Evolutionary conservation across 1,140 invertebrate species (phyloP), one percentile per base, ranked within the genome.

Genomic region (Zaprionus africanus): DNA sequence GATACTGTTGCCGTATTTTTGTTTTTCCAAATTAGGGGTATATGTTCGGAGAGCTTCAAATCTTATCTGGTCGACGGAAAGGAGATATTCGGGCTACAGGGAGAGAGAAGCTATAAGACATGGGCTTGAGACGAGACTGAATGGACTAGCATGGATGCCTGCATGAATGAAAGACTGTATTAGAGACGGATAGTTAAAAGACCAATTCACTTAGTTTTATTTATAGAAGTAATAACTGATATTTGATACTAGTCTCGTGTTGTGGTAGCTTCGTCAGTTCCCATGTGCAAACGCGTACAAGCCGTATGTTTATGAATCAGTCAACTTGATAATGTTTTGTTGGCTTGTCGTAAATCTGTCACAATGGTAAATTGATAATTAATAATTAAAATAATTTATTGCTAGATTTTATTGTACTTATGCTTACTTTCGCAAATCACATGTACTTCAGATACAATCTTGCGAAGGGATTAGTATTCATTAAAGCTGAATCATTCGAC

Each of bases 11-110:
- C 34, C 56, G 26, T 56, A 72, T 65, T 76, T 43, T 43, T 41
- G 38, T 53, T 72, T 72, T 58, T 13, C 38, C 62, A 65, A 77
- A 73, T 66, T 77, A 61, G n/a, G 41, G 38, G 49, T 57, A 65
- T 76, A 53, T 60, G 69, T 72, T 66, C 28, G 7, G 26, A 6
- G 28, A 26, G 68, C 26, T 46, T 28, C 67, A 76, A 76, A 77
- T 77, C 69, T 77, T 62, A 77, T 77, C 75, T 73, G 26, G 11
- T 31, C 26, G 56, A 58, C 49, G 58, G 59, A 12, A 54, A 24
- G n/a, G 19, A 60, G 60, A 63, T 64, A 38, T 70, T 75, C 11
- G 49, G 22, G 41, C 31, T 19, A 38, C 46, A 38, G 36, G 22
- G 22, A 53, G 34, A 36, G 53, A 51, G 54, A 17, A 63, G 26